Conservation (phyloP, 2,113 vertebrate species). For the Trinectes maculatus region DNA sequence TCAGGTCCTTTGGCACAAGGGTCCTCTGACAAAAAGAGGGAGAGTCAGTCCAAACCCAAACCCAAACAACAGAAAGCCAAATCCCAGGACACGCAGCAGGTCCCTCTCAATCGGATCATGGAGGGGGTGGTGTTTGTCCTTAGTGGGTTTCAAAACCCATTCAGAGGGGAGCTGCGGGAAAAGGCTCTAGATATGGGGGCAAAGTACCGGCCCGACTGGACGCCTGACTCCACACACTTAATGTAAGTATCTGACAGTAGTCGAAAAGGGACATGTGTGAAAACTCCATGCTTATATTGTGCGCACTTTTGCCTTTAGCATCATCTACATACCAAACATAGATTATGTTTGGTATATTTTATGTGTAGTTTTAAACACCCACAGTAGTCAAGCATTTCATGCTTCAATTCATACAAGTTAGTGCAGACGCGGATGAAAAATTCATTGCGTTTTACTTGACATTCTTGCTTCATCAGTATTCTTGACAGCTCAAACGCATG, state of each 20-base stretch:
- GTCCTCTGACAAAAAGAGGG: conserved; percentile 60
- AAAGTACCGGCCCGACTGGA: conserved; percentile 90
- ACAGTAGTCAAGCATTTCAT: too few species aligned
- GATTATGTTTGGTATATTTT: too few species aligned
- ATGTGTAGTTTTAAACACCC: too few species aligned
- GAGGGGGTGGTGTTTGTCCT: conserved; percentile 90
- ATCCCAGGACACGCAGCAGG: conserved; percentile 41
- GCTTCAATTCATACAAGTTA: too few species aligned
- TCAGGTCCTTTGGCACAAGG: conserved; percentile 64
- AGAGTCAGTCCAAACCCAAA: conserved; percentile 61
- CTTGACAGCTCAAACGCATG: too few species aligned
- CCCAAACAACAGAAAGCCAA: conserved; percentile 58
- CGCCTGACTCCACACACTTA: conserved; percentile 88
- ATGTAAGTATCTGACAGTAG: conserved; percentile 86
- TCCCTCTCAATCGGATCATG: conserved; percentile 79
- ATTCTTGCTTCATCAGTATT: too few species aligned
- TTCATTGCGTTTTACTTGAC: too few species aligned
- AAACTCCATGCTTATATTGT: too few species aligned
- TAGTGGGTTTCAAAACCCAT: conserved; percentile 93
- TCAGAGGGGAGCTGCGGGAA: conserved; percentile 89
- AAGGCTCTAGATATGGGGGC: conserved; percentile 91
- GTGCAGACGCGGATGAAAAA: too few species aligned
- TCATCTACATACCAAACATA: too few species aligned
- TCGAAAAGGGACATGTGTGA: too few species aligned
- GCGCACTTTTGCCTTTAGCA: not conserved